Conservation (phyloP, 2,797 vertebrate genomes). For the Lithobates sylvaticus region DNA sequence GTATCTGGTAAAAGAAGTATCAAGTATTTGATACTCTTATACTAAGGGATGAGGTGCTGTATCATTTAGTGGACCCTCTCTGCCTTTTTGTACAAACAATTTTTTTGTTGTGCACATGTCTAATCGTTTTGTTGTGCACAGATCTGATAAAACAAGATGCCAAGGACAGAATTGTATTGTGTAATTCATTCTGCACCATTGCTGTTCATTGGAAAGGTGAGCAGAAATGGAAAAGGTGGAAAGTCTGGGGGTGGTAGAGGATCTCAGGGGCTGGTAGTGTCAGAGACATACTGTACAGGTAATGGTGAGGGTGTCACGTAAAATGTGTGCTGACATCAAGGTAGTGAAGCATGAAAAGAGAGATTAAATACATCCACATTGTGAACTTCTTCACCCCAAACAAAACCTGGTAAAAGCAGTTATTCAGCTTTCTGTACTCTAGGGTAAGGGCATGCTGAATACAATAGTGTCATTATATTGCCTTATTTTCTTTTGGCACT, state of each 20-base stretch:
- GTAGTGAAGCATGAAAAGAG: slow-evolving; percentile 7
- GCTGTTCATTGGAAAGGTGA: background rate
- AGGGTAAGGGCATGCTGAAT: background rate
- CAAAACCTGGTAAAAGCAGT: slow-evolving; percentile 13
- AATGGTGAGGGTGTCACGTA: slow-evolving; percentile 1
- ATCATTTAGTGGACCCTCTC: too few relatives aligned
- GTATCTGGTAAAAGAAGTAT: too few relatives aligned
- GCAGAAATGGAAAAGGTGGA: background rate
- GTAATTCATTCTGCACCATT: too few relatives aligned
- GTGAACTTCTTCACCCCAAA: slow-evolving; percentile 5
- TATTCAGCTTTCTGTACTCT: slow-evolving; percentile 13
- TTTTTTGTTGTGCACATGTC: too few relatives aligned
- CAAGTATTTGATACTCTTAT: too few relatives aligned
- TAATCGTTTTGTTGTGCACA: too few relatives aligned
- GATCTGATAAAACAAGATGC: too few relatives aligned
- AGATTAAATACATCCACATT: slow-evolving; percentile 1
- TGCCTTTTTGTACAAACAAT: too few relatives aligned
- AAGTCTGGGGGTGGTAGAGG: background rate
- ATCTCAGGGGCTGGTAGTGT: background rate
- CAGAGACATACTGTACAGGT: background rate
- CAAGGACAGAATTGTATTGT: too few relatives aligned
- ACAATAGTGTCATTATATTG: too few relatives aligned
- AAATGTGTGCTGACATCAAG: slow-evolving; percentile 10
- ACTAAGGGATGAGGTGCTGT: too few relatives aligned
- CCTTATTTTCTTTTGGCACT: too few relatives aligned